Base-by-base conservation (phyloP, 2,113 vertebrate genomes). In the Panthera leo region DNA sequence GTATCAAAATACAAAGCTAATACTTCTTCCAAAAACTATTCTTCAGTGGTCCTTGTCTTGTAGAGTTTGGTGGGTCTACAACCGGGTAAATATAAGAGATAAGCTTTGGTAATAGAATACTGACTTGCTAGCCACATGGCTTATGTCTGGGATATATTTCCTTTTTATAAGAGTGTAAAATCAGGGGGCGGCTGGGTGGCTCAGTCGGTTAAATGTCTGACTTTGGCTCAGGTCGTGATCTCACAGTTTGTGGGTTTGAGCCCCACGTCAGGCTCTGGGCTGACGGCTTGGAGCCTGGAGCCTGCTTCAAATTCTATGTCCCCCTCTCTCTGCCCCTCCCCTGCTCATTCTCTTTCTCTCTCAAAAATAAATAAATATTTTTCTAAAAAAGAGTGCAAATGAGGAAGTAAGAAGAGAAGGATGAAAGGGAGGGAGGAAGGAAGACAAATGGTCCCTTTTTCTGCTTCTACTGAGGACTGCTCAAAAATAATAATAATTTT, bases 391-490 rank as follows among this genome's bases (percentile, higher is more conserved):
- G 42, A 86, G 18, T 89, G 11, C 58, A 86, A 82, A 39, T 78
- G 79, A 96, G 61, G 48, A 92, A 94, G 34, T 70, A 97, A 83
- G 42, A n/a, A 92, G 58, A 31, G 39, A 93, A 51, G 13, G 42
- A 80, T 39, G n/a, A 92, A 63, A 8, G 34, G 9, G 13, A 80
- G 63, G 16, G 15, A 83, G 9, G 13, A 80, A 65, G 16, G 19
- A 83, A 89, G 34, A 36, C 86, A 93, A 85, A 80, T 63, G 16
- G 29, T 87, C 68, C 78, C 25, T 18, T 95, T 94, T 80, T 76
- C 48, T 97, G 21, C 51, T 96, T 87, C 42, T 36, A 55, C 27
- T 48, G 45, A 89, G 18, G 65, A 88, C 3, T 76, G 2, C 34
- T 84, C 7, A 31, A 85, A 42, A 87, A 61, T 84, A 92, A 89